These are phyloP conservation scores for Pachydiplax longipennis DNA, from an alignment of 2,888 invertebrate species.

Conservation along the genomic window DNA sequence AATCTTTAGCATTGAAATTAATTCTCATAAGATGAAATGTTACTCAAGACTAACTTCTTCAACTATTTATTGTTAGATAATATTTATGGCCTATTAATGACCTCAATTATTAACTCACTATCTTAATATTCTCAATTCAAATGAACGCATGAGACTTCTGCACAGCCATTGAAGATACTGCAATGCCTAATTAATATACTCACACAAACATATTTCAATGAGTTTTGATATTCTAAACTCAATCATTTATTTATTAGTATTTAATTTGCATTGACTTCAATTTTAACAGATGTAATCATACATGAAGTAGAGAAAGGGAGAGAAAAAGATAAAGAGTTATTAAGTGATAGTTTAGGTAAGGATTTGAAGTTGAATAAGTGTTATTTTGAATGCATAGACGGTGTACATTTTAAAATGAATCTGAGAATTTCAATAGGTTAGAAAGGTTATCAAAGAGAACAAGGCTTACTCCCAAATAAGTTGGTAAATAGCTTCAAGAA, in stretches of 20 bases:
- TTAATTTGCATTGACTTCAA: conserved; percentile 14
- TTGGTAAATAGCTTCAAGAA: not conserved
- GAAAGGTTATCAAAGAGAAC: conserved; percentile 45
- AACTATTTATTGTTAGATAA: conserved; percentile 15
- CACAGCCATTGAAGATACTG: conserved; percentile 37
- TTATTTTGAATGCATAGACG: conserved; percentile 5
- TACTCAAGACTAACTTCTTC: conserved; percentile 11
- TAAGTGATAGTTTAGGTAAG: conserved; percentile 21
- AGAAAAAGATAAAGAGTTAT: conserved; percentile 28
- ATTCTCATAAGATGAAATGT: conserved; percentile 16
- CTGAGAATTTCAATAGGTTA: conserved; percentile 24
- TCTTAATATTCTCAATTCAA: conserved; percentile 17
- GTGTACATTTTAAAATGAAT: conserved; percentile 15
- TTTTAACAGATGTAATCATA: conserved; percentile 26
- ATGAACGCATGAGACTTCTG: conserved; percentile 25
- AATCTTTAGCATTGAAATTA: conserved; percentile 11
- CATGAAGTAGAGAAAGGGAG: conserved; percentile 33
- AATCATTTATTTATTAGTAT: conserved; percentile 20
- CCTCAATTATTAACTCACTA: conserved; percentile 33
- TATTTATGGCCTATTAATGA: conserved; percentile 32
- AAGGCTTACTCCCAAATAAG: conserved; percentile 18
- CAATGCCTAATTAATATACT: conserved; percentile 32
- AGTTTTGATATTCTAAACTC: conserved; percentile 14
- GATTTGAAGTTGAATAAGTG: conserved; percentile 11
- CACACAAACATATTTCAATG: conserved; percentile 12